Evolutionary conservation across 2,113 vertebrate species (phyloP), one percentile per base, ranked within the genome.

Genomic region (Equus quagga): DNA sequence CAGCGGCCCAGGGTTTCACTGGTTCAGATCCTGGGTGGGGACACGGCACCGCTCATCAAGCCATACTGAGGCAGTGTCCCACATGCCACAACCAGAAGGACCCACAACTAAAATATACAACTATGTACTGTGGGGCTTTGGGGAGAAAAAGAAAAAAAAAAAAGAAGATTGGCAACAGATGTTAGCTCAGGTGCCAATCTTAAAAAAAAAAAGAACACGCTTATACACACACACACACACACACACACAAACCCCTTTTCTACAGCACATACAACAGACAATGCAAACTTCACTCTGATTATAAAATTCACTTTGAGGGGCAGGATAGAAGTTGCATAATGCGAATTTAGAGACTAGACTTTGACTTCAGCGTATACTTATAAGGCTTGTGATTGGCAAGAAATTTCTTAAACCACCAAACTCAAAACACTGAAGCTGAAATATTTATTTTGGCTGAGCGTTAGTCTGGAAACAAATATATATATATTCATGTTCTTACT

Each of bases 231-330:
- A 84, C 60, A 49, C 28, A 72, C 0, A 36, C 36, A 36, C 36
- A 1, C 24, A 13, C 23, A 64, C n/a, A 33, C 67, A 73, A 94
- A 98, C 98, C 97, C 98, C 97, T 98, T 98, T 99, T 98, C 94
- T 97, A 98, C 14, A 96, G 72, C 0, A 4, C 12, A 73, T 0
- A 0, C 6, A 79, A 94, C 60, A 95, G 81, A 36, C 23, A 94
- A 97, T 31, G 51, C 72, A 83, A 89, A 97, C 28, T 96, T 97
- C 67, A 91, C 76, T 94, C 0, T 91, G 19, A 49, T 51, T 79
- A 0, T 2, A 89, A 94, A 36, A 92, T 64, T 76, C 97, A 96
- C 76, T 83, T 94, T 8, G 67, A 76, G 24, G 67, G 67, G 7
- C 76, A 96, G 6, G 33, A 83, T 14, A 75, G 24, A 95, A 94